Percentiles rank a stretch among this genome's conserved stretches.
Conservation (phyloP, 37 sponge, comb jelly and placozoan genomes). For the Bolinopsis microptera region DNA sequence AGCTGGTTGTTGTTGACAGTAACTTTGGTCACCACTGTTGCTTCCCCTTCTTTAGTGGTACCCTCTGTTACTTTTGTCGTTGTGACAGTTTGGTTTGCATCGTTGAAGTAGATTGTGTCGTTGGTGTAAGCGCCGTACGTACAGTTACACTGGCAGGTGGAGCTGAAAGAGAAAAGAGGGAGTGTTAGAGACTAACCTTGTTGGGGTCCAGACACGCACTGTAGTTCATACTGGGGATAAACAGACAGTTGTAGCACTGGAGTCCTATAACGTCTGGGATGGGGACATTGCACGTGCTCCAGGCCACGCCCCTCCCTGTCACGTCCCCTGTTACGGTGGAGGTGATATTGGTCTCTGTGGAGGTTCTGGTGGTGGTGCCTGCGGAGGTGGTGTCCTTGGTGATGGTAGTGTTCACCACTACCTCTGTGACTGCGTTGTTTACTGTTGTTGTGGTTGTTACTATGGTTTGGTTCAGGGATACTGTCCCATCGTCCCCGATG, state of each 20-base stretch:
- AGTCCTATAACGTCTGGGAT: neutral
- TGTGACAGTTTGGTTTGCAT: neutral
- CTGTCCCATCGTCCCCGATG: neutral
- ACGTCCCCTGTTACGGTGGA: neutral
- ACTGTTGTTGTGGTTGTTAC: neutral
- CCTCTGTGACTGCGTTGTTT: constrained; percentile 23
- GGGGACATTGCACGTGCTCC: neutral
- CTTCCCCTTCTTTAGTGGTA: neutral
- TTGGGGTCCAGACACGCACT: neutral
- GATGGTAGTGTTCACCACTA: neutral
- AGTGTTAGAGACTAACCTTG: neutral
- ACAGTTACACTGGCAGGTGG: neutral
- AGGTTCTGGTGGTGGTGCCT: neutral
- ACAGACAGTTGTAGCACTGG: constrained; percentile 15
- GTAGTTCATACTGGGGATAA: constrained; percentile 8
- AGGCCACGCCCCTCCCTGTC: neutral
- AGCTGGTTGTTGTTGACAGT: neutral
- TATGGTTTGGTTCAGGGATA: neutral
- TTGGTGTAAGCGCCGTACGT: neutral
- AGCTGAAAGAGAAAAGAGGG: neutral
- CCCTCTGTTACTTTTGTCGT: neutral
- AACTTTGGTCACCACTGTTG: constrained; percentile 3
- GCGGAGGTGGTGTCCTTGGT: neutral
- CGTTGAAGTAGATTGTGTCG: neutral
- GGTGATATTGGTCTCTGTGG: neutral